Evolutionary conservation across 2,888 invertebrate genomes (phyloP), one percentile per base, ranked within the genome.

Genomic region (Itoplectis maculator): DNA sequence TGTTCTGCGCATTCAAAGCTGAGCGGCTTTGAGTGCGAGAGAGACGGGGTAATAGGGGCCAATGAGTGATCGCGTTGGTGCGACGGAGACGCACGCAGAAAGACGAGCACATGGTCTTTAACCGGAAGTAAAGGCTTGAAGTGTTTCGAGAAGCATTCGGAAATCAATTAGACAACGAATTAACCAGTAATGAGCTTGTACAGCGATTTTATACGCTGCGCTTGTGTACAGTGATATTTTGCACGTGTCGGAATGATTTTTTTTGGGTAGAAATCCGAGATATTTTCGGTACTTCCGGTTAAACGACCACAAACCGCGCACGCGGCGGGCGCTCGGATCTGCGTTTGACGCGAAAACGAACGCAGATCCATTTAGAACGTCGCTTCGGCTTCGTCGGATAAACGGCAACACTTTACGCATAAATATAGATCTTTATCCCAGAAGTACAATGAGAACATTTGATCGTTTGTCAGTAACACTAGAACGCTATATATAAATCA

Each of bases 361-460:
- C 45, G 23, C n/a, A n/a, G 13, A 13, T 13, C 29, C 5, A 29
- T 29, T 0, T n/a, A 18, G 9, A n/a, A n/a, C 15, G 6, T 13
- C 35, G 35, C 6, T 15, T 49, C 13, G 51, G 35, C 11, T 2
- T 37, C 1, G n/a, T 49, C 5, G 37, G 11, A 51, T 49, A 37
- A 69, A 37, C 18, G 2, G 2, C 45, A 42, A 23, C n/a, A 20
- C 61, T 72, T 47, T 77, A 56, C 63, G 11, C 37, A 74, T 47
- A 81, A 78, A 81, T 81, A 78, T 78, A 77, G 15, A 69, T 81
- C 68, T 81, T 77, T 81, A 76, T 78, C 70, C 18, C 45, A 73
- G 51, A 59, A 73, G 66, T 77, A 81, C 81, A 81, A 61, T 77
- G 13, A 15, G 18, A 81, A 76, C 35, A 72, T 72, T 56, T 59